Percentiles rank a stretch among this genome's conserved stretches.
phyloP scores from a whole-genome alignment of 2,888 invertebrate species.

The Calephelis perditalis region DNA sequence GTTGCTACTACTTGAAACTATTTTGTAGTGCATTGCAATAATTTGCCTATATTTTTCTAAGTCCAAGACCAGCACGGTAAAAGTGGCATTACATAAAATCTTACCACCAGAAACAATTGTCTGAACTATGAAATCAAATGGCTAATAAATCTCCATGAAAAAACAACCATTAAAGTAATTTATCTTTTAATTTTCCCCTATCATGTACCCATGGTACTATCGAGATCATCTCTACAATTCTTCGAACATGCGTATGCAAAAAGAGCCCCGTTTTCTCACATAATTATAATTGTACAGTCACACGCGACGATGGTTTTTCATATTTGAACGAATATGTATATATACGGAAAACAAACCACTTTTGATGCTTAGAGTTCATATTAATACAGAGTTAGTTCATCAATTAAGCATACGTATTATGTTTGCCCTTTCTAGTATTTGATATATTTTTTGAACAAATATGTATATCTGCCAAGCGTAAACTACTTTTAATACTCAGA shows the following conservation, averaged over 20 bases:
- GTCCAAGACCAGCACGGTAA: too few species aligned
- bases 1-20: too few species aligned
- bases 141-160: constrained; percentile 22
- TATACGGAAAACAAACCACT: constrained; percentile 14
- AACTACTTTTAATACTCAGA: too few species aligned
- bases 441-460: neutral
- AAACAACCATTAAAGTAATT: neutral
- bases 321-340: constrained; percentile 23
- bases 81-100: constrained; percentile 20
- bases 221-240: constrained; percentile 30
- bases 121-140: too few species aligned
- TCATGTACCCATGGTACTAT: constrained; percentile 24
- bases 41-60: too few species aligned
- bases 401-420: neutral
- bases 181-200: constrained; percentile 11
- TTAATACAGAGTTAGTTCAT: neutral
- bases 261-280: constrained; percentile 29
- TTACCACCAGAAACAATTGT: too few species aligned
- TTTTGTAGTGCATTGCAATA: too few species aligned
- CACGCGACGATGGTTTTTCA: constrained; percentile 30
- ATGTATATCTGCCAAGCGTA: too few species aligned
- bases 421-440: neutral
- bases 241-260: constrained; percentile 28
- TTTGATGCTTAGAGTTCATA: constrained; percentile 1
- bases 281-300: constrained; percentile 29